These are phyloP conservation scores for Pentalonia nigronervosa DNA, from an alignment of 1,140 invertebrate genomes.

Conservation along the genomic window DNA sequence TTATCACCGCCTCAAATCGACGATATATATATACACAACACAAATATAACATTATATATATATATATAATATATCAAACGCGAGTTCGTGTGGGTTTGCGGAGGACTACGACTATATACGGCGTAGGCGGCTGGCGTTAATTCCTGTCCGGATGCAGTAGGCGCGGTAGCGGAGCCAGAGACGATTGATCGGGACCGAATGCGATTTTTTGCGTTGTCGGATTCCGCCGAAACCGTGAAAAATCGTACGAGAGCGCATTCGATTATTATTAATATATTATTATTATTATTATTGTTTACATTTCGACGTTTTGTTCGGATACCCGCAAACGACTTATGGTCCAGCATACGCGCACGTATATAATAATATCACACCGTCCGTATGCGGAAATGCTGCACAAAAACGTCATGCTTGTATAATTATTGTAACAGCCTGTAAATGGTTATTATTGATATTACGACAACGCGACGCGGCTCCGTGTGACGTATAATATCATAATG, in stretches of 20 bases:
- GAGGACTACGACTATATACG: not conserved
- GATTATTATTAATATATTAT: no score
- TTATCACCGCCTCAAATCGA: not conserved
- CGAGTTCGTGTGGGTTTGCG: not conserved
- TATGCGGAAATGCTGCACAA: not conserved
- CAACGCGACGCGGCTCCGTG: not conserved
- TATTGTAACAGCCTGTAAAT: not conserved
- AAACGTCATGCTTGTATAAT: not conserved
- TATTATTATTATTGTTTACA: not conserved
- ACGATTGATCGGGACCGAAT: not conserved
- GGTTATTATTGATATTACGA: not conserved
- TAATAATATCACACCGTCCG: not conserved
- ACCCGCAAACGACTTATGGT: not conserved
- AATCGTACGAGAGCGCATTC: not conserved
- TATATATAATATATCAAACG: not conserved
- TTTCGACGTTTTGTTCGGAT: slow-evolving; percentile 14
- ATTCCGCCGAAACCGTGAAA: not conserved
- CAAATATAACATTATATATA: not conserved
- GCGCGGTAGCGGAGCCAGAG: not conserved
- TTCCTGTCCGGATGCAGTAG: not conserved
- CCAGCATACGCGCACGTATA: not conserved
- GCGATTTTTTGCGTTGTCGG: not conserved
- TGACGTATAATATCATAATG: not conserved
- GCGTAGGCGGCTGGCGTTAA: not conserved
- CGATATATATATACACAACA: not conserved